Base-by-base conservation (phyloP, 1,140 invertebrate species). In the Sarcophaga bullata region DNA sequence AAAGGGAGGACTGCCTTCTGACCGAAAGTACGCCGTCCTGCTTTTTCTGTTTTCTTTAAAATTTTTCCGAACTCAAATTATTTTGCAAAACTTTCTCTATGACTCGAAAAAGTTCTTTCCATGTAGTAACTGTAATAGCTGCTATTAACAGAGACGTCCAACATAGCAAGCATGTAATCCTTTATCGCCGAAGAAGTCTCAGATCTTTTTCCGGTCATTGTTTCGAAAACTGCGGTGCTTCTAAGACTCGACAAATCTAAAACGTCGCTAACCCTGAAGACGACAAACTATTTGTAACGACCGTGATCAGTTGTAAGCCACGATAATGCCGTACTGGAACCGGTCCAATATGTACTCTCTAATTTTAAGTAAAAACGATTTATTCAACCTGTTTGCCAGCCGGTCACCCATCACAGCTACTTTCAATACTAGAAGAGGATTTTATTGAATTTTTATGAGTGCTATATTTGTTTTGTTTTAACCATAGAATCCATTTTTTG, bases 241-340 rank as follows among this genome's bases (percentile, higher is more conserved):
- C 73, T 49, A 10, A 73, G n/a, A 8, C 80, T 8, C 2, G 86
- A 83, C 11, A 84, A n/a, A 7, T 85, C 82, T 73, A 86, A 84
- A 75, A 90, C 86, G 52, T 78, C 80, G 0, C 81, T 46, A 8
- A 88, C 85, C 73, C 86, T 68, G 81, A 87, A 88, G 0, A 81
- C 80, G 0, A 88, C 85, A 85, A 86, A 89, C 68, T 58, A 54
- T 52, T 80, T 47, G 10, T 52, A 50, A 6, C 78, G 47, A 11
- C 48, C 2, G 15, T 25, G 48, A 6, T 52, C 49, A 3, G 80
- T 68, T 9, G 25, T 11, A 5, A 81, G 8, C 80, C 80, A 58
- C 37, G 49, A 47, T 9, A 73, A 37, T 47, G 25, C 72, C 46
- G 72, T 73, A 8, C 19, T 72, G 6, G 47, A 76, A 76, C 49